These are phyloP conservation scores for Colinus virginianus DNA, from an alignment of 2,113 vertebrate species.

Conservation along the genomic window DNA sequence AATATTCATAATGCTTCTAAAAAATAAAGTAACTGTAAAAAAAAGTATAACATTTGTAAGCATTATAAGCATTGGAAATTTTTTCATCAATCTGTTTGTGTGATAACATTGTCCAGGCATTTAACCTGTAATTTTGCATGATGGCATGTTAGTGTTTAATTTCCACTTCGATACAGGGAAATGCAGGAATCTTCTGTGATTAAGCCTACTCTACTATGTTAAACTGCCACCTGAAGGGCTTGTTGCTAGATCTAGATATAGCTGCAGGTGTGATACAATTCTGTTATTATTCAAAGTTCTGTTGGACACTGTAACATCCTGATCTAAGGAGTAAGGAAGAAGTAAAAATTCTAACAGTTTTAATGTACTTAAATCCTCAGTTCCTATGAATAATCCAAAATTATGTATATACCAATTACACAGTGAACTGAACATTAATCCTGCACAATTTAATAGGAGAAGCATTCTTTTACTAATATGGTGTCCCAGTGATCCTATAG, in stretches of 20 bases:
- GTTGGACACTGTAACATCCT: neutral
- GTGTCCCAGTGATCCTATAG: neutral
- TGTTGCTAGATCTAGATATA: neutral
- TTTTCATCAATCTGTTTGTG: neutral
- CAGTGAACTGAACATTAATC: neutral
- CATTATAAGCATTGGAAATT: neutral
- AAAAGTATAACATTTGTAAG: neutral
- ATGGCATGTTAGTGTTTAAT: neutral
- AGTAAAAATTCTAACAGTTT: neutral
- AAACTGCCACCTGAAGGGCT: neutral
- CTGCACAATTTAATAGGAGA: neutral
- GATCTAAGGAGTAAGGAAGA: neutral
- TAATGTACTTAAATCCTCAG: neutral
- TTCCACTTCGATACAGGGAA: neutral
- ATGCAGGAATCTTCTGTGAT: neutral
- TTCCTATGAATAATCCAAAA: neutral
- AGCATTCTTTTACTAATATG: rapidly evolving
- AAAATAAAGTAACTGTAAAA: neutral
- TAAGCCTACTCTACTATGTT: neutral
- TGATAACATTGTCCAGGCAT: neutral
- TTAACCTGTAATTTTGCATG: neutral
- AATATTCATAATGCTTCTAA: neutral
- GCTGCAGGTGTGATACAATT: neutral
- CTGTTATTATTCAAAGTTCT: neutral
- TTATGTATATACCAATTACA: neutral